A percentile compares a stretch with the other conserved stretches of the same genome.
phyloP scores from a whole-genome alignment of 2,888 invertebrate genomes.

The Caradrina kadenii region DNA sequence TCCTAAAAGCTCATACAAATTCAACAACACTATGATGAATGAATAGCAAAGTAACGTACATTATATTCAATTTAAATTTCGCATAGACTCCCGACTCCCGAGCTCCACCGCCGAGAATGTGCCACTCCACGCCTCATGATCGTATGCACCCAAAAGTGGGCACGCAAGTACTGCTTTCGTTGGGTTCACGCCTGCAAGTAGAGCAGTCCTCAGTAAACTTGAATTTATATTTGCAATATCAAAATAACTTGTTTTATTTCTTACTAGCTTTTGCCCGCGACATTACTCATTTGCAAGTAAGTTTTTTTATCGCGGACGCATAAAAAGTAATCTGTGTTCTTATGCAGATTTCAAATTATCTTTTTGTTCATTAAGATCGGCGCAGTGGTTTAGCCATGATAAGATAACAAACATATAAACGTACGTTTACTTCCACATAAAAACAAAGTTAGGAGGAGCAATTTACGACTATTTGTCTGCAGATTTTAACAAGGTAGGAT shows the following conservation, averaged over 20 bases:
- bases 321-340: too few species aligned
- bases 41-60: slow-evolving; percentile 44
- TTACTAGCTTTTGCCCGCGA: background rate
- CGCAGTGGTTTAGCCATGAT: too few species aligned
- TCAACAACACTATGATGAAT: slow-evolving; percentile 39
- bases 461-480: too few species aligned
- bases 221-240: slow-evolving; percentile 22
- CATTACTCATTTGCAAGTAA: too few species aligned
- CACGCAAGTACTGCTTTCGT: slow-evolving; percentile 47
- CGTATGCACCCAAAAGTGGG: slow-evolving; percentile 48
- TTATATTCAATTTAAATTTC: slow-evolving; percentile 55
- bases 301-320: too few species aligned
- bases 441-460: too few species aligned
- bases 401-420: too few species aligned
- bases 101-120: slow-evolving; percentile 30
- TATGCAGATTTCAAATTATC: too few species aligned
- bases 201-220: slow-evolving; percentile 20
- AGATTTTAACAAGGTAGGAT: too few species aligned
- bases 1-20: slow-evolving; percentile 26
- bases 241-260: slow-evolving; percentile 27
- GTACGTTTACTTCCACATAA: too few species aligned
- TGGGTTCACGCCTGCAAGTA: slow-evolving; percentile 35
- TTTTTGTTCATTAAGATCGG: too few species aligned
- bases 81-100: slow-evolving; percentile 30
- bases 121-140: slow-evolving; percentile 37